phyloP scores from a whole-genome alignment of 2,888 invertebrate species.

The Bibio marci region DNA sequence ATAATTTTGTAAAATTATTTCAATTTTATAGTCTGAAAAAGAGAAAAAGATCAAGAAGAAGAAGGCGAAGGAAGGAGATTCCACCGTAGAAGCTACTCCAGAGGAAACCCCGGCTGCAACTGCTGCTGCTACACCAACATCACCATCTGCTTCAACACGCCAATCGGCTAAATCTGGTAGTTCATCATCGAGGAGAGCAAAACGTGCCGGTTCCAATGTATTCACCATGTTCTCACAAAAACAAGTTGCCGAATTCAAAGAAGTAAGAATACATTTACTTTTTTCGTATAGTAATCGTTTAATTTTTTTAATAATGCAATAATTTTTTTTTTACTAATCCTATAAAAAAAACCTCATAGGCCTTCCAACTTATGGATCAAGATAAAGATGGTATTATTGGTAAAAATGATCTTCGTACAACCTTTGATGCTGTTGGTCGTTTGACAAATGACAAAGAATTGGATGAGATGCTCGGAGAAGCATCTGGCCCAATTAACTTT shows the following conservation, averaged over 20 bases:
- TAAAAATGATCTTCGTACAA: conserved; percentile 79
- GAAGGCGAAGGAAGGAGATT: conserved; percentile 57
- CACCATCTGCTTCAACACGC: conserved; percentile 60
- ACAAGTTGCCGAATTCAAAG: conserved; percentile 93
- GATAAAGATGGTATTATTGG: conserved; percentile 85
- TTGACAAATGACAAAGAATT: conserved; percentile 80
- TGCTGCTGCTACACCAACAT: conserved; percentile 40
- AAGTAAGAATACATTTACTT: conserved; percentile 35
- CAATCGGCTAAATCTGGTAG: conserved; percentile 52
- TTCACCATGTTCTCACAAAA: conserved; percentile 95
- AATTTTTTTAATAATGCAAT: background rate
- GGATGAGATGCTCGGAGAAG: conserved; percentile 75
- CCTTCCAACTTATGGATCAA: conserved; percentile 90
- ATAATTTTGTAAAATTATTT: too few relatives aligned
- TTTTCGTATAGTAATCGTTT: background rate
- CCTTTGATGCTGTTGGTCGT: conserved; percentile 84
- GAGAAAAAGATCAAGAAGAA: conserved; percentile 86
- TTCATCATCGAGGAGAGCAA: conserved; percentile 42
- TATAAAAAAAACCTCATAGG: too few relatives aligned
- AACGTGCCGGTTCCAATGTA: conserved; percentile 86
- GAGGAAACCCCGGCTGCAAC: conserved; percentile 50
- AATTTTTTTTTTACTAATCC: conserved; percentile 3
- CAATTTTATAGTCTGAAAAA: conserved; percentile 60
- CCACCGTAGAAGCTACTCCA: conserved; percentile 40
- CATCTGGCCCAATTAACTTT: conserved; percentile 86